These are phyloP conservation scores for Strix occidentalis DNA, from an alignment of 2,797 vertebrate species.

Conservation along the genomic window DNA sequence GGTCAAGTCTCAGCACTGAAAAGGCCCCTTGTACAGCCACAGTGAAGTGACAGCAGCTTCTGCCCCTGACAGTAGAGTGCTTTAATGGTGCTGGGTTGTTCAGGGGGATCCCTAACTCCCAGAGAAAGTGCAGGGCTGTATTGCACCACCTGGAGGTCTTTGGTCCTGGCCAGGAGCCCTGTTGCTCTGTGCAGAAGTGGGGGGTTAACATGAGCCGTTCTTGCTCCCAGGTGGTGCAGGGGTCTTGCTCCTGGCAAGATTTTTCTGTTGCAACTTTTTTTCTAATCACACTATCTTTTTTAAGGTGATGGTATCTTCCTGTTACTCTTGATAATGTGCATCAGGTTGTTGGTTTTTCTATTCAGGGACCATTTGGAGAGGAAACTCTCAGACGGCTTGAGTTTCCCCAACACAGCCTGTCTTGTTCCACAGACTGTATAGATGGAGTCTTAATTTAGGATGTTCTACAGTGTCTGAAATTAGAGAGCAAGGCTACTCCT, in stretches of 20 bases:
- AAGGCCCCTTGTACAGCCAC: neutral
- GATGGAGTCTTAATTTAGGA: neutral
- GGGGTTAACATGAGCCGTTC: neutral
- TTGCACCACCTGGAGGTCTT: neutral
- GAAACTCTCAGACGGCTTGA: neutral
- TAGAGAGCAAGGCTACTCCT: neutral
- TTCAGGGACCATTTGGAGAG: neutral
- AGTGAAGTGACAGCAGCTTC: neutral
- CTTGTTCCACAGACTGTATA: neutral
- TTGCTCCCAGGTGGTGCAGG: neutral
- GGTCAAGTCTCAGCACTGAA: neutral
- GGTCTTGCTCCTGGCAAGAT: fast-evolving
- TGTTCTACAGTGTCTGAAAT: neutral
- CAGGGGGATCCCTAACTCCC: neutral
- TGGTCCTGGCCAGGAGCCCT: neutral
- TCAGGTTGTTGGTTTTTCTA: neutral
- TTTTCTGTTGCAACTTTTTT: neutral
- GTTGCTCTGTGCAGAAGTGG: neutral
- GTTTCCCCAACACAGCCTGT: neutral
- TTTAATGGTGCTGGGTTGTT: neutral
- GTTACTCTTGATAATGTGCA: neutral
- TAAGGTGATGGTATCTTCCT: neutral
- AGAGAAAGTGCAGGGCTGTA: neutral
- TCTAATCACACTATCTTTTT: neutral
- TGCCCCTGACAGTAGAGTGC: neutral